A percentile compares a stretch with the other conserved stretches of the same genome.
Evolutionary conservation across 2,113 vertebrate species (phyloP).

Genomic region (Megatriorchis doriae): DNA sequence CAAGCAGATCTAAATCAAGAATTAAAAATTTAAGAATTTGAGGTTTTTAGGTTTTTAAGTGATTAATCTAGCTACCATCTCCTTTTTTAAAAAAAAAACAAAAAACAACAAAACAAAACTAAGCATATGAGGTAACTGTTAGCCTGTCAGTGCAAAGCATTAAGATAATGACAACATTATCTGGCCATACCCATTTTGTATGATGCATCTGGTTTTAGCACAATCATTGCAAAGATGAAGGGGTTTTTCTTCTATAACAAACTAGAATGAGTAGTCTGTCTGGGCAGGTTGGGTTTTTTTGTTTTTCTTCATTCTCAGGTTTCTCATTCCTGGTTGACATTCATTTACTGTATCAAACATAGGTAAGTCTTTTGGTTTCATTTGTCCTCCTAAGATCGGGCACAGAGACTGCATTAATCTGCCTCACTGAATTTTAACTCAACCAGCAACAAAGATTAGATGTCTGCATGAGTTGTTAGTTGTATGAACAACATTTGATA

Average conservation of each 20-base stretch:
- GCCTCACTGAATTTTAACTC: constrained; percentile 9
- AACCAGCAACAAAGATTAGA: neutral
- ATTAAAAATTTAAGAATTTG: neutral
- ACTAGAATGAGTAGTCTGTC: neutral
- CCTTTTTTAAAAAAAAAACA: too few species aligned
- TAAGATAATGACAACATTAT: neutral
- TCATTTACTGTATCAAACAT: neutral
- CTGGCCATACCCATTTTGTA: neutral
- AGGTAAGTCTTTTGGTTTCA: neutral
- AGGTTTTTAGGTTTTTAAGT: neutral
- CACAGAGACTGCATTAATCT: neutral
- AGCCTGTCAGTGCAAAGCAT: neutral
- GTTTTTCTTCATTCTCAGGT: neutral
- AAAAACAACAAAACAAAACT: too few species aligned
- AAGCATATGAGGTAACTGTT: neutral
- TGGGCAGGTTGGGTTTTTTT: neutral
- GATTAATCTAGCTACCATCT: neutral
- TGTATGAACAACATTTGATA: constrained; percentile 14
- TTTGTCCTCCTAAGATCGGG: neutral
- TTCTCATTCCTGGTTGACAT: neutral
- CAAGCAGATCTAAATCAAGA: neutral
- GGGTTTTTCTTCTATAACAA: neutral
- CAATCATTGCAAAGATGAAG: neutral
- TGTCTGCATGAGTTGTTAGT: neutral
- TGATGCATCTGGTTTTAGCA: neutral